Base-by-base conservation (phyloP, 2,888 invertebrate species). In the Sminthurinus aureus region DNA sequence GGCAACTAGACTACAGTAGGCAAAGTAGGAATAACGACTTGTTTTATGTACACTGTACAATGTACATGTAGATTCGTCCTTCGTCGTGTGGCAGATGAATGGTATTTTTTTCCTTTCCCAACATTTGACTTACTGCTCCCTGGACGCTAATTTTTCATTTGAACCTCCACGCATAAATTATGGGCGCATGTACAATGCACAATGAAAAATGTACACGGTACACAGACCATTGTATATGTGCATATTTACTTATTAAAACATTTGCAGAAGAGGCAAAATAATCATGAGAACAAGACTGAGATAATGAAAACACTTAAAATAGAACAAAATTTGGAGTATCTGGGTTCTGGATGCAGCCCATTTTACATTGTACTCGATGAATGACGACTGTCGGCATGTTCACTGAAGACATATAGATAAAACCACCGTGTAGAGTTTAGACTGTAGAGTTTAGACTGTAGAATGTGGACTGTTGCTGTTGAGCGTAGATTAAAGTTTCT, bases 81-180 rank as follows among this genome's bases (percentile, higher is more conserved):
- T 38, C 38, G 38, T 38, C 38, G 38, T 38, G 38, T 38, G 38
- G 3, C 58, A 58, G 58, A 26, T 69, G 12, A 20, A 24, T 15
- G 73, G 26, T 73, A 58, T n/a, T 20, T n/a, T 58, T 52, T 58
- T 80, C 38, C 38, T 38, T 38, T 38, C 38, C 38, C 38, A 38
- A 38, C 38, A 24, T 79, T 20, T 83, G 83, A 83, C 78, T 79
- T 79, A 83, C 83, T 64, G 71, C 83, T 83, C 83, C 83, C 83
- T 26, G 22, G 78, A 73, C 20, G 15, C 71, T 76, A 78, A 71
- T 83, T 83, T 78, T 83, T 83, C 83, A 83, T 83, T 38, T 67
- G 22, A 24, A 51, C 8, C 58, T 76, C n/a, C 76, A 22, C 50
- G 20, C 75, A 76, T 76, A 58, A 50, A 76, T 76, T 58, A 76